Evolutionary conservation across 37 sponge, comb jelly and placozoan species (phyloP).

Genomic region (Bolinopsis microptera): DNA sequence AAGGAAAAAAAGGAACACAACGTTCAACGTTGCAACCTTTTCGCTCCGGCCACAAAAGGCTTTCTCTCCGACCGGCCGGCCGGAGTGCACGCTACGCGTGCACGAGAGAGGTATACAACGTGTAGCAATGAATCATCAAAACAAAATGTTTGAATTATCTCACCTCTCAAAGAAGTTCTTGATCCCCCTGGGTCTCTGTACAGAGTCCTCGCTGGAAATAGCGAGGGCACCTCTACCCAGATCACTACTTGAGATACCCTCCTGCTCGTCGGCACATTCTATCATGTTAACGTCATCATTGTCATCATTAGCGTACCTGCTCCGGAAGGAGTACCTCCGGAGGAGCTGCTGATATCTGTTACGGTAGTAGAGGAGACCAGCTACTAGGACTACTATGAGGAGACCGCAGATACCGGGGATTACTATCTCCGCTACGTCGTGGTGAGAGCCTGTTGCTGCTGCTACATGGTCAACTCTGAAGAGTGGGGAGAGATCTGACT

Average conservation of each 20-base stretch:
- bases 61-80: too few species aligned
- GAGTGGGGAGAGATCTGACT: neutral
- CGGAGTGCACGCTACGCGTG: too few species aligned
- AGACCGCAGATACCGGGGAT: constrained; percentile 46
- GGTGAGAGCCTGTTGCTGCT: neutral
- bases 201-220: neutral
- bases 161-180: constrained; percentile 35
- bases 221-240: neutral
- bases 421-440: constrained; percentile 52
- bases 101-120: too few species aligned
- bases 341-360: constrained; percentile 25
- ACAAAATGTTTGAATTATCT: too few species aligned
- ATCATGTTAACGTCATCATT: constrained; percentile 46
- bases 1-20: too few species aligned
- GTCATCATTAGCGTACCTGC: constrained; percentile 3
- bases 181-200: neutral
- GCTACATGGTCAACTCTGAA: neutral
- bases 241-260: neutral
- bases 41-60: too few species aligned
- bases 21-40: too few species aligned
- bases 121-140: too few species aligned
- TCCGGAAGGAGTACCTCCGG: neutral
- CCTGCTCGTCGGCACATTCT: constrained; percentile 17
- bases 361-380: constrained; percentile 11
- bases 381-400: neutral